These are phyloP conservation scores for Temnothorax ravouxi DNA, from an alignment of 2,888 invertebrate genomes.

Conservation along the genomic window DNA sequence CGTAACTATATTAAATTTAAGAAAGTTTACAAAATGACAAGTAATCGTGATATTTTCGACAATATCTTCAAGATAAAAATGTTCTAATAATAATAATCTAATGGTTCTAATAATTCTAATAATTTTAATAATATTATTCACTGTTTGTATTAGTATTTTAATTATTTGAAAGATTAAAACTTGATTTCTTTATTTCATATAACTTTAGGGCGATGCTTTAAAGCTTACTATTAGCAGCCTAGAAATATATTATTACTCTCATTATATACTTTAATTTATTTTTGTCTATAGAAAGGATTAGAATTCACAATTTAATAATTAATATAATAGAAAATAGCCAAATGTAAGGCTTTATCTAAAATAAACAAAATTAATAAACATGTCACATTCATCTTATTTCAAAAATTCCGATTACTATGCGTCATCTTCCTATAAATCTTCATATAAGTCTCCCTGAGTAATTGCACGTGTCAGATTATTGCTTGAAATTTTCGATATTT, in stretches of 20 bases:
- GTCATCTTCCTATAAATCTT: background rate
- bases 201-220: background rate
- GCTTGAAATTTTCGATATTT: constrained; percentile 4
- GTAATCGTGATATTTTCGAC: background rate
- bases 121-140: background rate
- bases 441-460: background rate
- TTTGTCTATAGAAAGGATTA: background rate
- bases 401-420: background rate
- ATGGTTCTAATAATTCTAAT: background rate
- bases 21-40: background rate
- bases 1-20: background rate
- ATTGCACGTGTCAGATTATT: background rate
- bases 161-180: background rate
- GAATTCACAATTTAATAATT: background rate
- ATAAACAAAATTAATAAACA: background rate
- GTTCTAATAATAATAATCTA: background rate
- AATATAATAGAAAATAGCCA: background rate
- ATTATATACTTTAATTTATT: background rate
- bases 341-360: background rate
- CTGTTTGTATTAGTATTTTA: background rate
- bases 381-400: background rate
- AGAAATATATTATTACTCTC: background rate
- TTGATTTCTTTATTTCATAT: background rate
- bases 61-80: background rate
- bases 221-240: background rate